Evolutionary conservation across 1,140 invertebrate species (phyloP).

Genomic region (Bacillus rossius): DNA sequence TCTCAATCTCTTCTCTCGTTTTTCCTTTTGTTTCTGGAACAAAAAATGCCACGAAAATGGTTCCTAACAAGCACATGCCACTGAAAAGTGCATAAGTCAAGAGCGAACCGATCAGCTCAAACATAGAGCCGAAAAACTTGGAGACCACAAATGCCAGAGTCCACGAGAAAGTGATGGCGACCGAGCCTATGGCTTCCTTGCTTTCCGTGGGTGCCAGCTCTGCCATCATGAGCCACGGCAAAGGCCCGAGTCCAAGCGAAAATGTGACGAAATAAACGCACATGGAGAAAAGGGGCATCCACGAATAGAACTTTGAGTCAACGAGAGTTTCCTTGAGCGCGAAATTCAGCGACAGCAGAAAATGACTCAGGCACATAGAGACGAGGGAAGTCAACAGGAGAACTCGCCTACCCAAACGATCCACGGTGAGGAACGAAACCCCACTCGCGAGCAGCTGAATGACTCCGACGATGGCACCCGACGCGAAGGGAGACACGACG

Average conservation of each 20-base stretch:
- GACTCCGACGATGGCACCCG: conserved; percentile 39
- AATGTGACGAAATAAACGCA: conserved; percentile 49
- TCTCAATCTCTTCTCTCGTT: conserved; percentile 28
- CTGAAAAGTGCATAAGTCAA: conserved; percentile 29
- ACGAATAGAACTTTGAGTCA: conserved; percentile 24
- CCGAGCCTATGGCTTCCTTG: conserved; percentile 48
- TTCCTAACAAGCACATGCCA: conserved; percentile 32
- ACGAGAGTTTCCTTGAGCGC: conserved; percentile 20
- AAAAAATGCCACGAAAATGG: conserved; percentile 41
- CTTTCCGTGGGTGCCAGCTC: conserved; percentile 61
- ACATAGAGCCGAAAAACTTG: conserved; percentile 58
- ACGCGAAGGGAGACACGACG: conserved; percentile 25
- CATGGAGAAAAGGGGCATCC: conserved; percentile 41
- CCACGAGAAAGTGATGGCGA: conserved; percentile 48
- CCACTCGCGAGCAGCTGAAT: conserved; percentile 33
- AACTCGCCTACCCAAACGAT: conserved; percentile 36
- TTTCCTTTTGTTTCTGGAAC: conserved; percentile 52
- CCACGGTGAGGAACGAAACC: conserved; percentile 35
- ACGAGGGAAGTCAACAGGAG: conserved; percentile 24
- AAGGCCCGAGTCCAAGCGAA: conserved; percentile 60
- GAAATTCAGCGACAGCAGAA: conserved; percentile 31
- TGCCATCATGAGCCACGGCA: conserved; percentile 64
- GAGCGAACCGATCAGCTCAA: conserved; percentile 37
- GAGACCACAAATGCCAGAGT: conserved; percentile 47
- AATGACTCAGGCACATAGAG: conserved; percentile 19